A percentile compares a stretch with the other conserved stretches of the same genome.
phyloP scores from a whole-genome alignment of 2,113 vertebrate genomes.

The Phalacrocorax brasilianus region DNA sequence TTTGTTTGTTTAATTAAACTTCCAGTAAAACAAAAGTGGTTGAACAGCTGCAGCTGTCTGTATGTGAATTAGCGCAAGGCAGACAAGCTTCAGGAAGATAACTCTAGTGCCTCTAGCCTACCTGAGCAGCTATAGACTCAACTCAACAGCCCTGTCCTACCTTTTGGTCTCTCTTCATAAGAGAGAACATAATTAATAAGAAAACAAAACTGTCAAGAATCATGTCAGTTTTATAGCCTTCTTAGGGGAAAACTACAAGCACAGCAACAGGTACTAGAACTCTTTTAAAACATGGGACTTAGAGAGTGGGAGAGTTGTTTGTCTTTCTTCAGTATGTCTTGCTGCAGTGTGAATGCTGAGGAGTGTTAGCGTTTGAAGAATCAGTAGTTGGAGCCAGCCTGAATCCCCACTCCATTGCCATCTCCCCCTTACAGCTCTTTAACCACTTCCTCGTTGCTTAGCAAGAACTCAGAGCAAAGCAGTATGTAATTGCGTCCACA shows the following conservation, averaged over 20 bases:
- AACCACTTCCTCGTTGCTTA: neutral
- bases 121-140: neutral
- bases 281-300: neutral
- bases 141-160: neutral
- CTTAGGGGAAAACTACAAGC: neutral
- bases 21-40: neutral
- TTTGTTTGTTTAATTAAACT: conserved; percentile 23
- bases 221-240: neutral
- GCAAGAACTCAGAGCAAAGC: neutral
- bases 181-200: neutral
- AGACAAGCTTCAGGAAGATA: neutral
- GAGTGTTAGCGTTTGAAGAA: neutral
- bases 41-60: neutral
- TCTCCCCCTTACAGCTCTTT: neutral
- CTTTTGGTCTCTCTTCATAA: neutral
- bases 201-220: neutral
- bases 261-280: neutral
- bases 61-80: neutral
- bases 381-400: neutral
- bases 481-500: neutral
- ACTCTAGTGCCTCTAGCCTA: neutral
- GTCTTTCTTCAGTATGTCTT: neutral
- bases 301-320: neutral
- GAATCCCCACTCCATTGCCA: neutral
- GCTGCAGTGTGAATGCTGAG: neutral